A percentile compares a stretch with the other conserved stretches of the same genome.
Evolutionary conservation across 2,113 vertebrate genomes (phyloP).

Genomic region (Myiagra hebetior): DNA sequence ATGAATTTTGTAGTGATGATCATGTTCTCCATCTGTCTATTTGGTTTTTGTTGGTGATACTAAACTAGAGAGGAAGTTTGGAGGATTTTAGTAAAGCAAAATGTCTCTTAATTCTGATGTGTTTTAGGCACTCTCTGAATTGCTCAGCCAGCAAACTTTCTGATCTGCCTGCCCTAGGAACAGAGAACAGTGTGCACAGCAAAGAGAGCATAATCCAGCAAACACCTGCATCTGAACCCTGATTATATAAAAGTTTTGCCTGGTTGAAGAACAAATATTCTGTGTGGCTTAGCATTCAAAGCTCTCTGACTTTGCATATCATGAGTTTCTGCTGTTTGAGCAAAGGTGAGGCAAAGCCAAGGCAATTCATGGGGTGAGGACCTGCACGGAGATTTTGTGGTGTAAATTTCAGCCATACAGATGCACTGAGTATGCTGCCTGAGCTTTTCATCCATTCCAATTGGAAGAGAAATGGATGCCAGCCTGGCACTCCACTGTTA

Average conservation of each 20-base stretch:
- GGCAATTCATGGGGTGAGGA: neutral
- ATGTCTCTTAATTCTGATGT: neutral
- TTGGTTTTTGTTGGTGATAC: neutral
- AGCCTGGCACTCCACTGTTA: neutral
- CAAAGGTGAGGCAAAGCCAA: conserved; percentile 14
- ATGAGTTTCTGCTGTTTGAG: conserved; percentile 14
- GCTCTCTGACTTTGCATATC: conserved; percentile 37
- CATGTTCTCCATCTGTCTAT: neutral
- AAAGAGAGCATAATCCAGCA: neutral
- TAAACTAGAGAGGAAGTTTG: neutral
- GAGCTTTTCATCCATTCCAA: conserved; percentile 11
- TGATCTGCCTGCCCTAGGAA: neutral
- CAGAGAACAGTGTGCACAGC: neutral
- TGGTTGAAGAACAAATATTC: conserved; percentile 6
- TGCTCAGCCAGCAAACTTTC: neutral
- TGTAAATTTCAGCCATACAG: neutral
- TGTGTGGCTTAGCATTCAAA: neutral
- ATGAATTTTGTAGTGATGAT: neutral
- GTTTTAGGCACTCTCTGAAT: neutral
- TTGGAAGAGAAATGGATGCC: conserved; percentile 1
- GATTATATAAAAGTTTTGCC: neutral
- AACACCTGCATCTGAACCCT: neutral
- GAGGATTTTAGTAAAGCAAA: neutral
- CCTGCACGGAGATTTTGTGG: neutral
- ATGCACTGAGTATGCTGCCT: neutral